Conservation (phyloP, 2,113 vertebrate species). For the Scolopax mira region DNA sequence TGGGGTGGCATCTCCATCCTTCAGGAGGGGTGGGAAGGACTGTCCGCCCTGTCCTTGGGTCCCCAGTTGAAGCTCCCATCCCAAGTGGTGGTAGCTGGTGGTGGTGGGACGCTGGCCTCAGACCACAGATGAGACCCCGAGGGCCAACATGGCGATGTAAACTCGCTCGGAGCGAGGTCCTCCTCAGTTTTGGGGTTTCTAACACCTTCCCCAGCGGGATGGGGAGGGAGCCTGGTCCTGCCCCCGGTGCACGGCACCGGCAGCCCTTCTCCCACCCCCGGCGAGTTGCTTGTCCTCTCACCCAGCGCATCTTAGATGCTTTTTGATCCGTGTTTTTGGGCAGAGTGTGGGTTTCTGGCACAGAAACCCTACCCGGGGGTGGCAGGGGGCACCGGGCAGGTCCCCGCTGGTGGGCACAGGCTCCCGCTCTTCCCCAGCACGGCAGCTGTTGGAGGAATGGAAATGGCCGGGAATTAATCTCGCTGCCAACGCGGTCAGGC, state of each 20-base stretch:
- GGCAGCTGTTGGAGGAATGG: conserved; percentile 34
- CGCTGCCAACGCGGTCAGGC: background rate
- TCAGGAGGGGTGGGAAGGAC: background rate
- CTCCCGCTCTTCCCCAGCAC: conserved; percentile 7
- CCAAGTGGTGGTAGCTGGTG: background rate
- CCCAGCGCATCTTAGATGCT: too few species aligned
- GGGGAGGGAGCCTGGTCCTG: background rate
- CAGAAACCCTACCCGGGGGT: background rate
- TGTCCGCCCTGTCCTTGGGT: background rate
- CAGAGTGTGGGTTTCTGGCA: too few species aligned
- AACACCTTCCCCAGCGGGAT: background rate
- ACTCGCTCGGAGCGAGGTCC: background rate
- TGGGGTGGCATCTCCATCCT: background rate
- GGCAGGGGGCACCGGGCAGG: background rate
- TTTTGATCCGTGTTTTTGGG: too few species aligned
- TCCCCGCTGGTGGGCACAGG: background rate
- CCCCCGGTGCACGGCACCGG: rapidly evolving
- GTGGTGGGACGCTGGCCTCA: background rate
- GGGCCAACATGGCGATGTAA: background rate
- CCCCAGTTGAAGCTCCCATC: rapidly evolving
- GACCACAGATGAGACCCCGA: background rate
- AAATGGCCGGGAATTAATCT: conserved; percentile 18
- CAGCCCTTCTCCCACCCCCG: background rate
- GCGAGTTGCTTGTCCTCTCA: background rate
- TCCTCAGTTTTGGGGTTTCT: background rate